Conservation (phyloP, 2,797 vertebrate genomes). For the Petrocephalus schoutedeni region DNA sequence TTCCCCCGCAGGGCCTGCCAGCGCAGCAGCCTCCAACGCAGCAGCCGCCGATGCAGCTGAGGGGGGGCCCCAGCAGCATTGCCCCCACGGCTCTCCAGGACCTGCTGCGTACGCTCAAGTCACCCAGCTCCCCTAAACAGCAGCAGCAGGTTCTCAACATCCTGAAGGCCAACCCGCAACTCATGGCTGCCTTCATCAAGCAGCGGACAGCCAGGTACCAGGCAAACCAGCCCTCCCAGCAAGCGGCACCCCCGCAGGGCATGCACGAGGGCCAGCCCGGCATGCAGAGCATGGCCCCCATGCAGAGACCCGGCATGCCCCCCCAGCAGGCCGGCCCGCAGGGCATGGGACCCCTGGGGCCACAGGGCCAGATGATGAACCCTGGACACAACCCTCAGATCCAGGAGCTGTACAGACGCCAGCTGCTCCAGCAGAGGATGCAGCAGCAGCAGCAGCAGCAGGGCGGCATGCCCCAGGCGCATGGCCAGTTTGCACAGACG, state of each 20-base stretch:
- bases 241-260: conserved; percentile 74
- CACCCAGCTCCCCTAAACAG: conserved; percentile 74
- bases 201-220: conserved; percentile 96
- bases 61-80: conserved; percentile 66
- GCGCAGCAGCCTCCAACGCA: conserved; percentile 33
- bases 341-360: conserved; percentile 71
- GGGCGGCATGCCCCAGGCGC: conserved; percentile 63
- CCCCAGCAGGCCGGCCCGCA: conserved; percentile 60
- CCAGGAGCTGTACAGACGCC: conserved; percentile 80
- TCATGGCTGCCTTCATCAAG: conserved; percentile 82
- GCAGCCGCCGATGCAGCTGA: conserved; percentile 48
- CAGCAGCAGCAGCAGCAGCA: conserved; percentile 46
- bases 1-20: conserved; percentile 45
- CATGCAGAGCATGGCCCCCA: conserved; percentile 75
- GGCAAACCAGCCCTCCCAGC: conserved; percentile 82
- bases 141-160: conserved; percentile 80
- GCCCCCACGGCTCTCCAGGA: conserved; percentile 87
- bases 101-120: conserved; percentile 89
- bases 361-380: conserved; percentile 82
- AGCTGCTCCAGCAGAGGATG: conserved; percentile 56
- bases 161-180: conserved; percentile 83
- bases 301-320: conserved; percentile 77
- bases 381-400: conserved; percentile 76
- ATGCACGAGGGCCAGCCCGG: conserved; percentile 76
- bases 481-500: conserved; percentile 62